These are phyloP conservation scores for Thamnophis elegans DNA, from an alignment of 2,797 vertebrate species.

Conservation along the genomic window DNA sequence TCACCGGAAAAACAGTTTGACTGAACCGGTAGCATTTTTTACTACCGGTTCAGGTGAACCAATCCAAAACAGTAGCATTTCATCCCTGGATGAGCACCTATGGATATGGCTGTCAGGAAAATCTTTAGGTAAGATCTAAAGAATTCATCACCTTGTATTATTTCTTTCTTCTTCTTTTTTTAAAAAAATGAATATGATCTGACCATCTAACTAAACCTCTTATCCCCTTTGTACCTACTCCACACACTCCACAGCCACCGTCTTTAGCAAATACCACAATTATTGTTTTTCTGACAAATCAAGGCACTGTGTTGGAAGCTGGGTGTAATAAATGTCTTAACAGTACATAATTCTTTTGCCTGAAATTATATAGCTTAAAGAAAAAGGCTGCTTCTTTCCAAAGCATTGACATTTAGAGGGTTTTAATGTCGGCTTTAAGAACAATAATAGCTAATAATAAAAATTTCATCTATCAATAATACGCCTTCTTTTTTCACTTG, in stretches of 20 bases:
- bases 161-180: not conserved
- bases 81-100: not conserved
- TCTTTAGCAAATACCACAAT: constrained; percentile 29
- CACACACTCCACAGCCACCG: not conserved
- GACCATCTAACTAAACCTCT: not conserved
- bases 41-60: no score
- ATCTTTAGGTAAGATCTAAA: not conserved
- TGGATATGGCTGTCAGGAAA: not conserved
- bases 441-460: constrained; percentile 32
- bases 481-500: not conserved
- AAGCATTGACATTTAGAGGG: constrained; percentile 27
- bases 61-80: no score
- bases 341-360: constrained; percentile 10
- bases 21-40: no score
- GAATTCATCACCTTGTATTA: not conserved
- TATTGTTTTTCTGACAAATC: constrained; percentile 39
- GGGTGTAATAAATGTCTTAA: constrained; percentile 24
- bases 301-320: constrained; percentile 33
- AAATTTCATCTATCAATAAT: constrained; percentile 11
- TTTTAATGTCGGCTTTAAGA: constrained; percentile 39
- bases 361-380: constrained; percentile 16
- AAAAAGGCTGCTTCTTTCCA: constrained; percentile 29
- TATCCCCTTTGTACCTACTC: not conserved
- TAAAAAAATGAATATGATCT: not conserved
- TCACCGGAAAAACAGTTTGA: no score